Percentiles rank a stretch among this genome's conserved stretches.
phyloP scores from a whole-genome alignment of 2,113 vertebrate species.

The Pithys albifrons region DNA sequence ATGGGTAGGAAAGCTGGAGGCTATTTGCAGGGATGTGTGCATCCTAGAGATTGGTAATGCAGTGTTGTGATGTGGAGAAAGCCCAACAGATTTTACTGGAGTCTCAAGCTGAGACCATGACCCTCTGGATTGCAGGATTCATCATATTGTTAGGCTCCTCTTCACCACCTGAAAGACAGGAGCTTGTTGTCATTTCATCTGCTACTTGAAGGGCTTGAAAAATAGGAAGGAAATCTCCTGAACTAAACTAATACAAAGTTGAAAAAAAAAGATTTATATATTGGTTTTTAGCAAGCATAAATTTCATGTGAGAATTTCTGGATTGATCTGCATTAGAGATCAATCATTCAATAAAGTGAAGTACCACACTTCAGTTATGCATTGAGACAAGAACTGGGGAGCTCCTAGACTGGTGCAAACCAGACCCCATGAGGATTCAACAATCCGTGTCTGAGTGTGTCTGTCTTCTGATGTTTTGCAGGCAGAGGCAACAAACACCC shows the following conservation, averaged over 20 bases:
- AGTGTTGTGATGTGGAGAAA: background rate
- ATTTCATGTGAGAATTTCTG: background rate
- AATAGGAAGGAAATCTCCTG: background rate
- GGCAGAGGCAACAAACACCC: background rate
- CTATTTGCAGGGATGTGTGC: background rate
- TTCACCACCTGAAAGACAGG: background rate
- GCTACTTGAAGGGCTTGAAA: background rate
- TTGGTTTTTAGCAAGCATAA: background rate
- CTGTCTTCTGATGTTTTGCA: background rate
- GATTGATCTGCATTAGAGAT: constrained; percentile 5
- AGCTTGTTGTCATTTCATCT: background rate
- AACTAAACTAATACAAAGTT: background rate
- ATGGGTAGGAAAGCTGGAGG: background rate
- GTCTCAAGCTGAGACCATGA: background rate
- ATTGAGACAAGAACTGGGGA: background rate
- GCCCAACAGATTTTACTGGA: background rate
- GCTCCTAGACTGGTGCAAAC: background rate
- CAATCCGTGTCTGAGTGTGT: background rate
- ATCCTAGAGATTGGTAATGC: background rate
- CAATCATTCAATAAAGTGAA: constrained; percentile 12
- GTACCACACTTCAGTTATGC: background rate
- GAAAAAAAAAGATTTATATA: background rate
- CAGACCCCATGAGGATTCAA: background rate
- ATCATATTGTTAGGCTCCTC: background rate
- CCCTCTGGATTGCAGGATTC: background rate